Conservation (phyloP, 2,113 vertebrate species). For the Cochlearius cochlearius region DNA sequence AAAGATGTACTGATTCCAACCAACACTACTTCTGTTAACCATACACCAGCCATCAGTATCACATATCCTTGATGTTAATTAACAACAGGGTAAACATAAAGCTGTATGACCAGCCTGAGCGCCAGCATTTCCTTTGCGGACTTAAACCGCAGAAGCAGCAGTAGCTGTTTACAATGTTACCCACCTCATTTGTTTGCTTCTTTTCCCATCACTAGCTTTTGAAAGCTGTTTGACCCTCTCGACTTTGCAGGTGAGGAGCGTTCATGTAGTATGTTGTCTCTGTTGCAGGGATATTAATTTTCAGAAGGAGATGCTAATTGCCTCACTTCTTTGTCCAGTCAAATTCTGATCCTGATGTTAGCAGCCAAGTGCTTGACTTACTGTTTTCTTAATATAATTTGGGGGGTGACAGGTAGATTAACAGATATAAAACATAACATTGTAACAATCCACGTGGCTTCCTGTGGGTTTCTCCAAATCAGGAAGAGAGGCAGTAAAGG, state of each 20-base stretch:
- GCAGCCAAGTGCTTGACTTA: neutral
- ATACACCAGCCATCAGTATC: neutral
- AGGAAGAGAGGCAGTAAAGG: neutral
- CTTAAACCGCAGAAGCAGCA: neutral
- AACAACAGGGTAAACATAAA: neutral
- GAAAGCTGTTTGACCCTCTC: conserved; percentile 9
- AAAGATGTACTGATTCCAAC: neutral
- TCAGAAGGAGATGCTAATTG: conserved; percentile 20
- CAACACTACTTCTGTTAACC: neutral
- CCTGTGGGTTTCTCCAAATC: neutral
- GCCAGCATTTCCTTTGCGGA: neutral
- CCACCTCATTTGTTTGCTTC: neutral
- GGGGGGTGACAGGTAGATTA: neutral
- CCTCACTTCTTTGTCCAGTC: neutral
- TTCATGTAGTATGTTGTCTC: neutral
- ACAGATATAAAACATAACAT: neutral
- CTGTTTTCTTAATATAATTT: neutral
- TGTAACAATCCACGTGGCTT: neutral
- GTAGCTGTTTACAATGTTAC: neutral
- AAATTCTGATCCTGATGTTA: neutral
- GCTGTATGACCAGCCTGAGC: neutral
- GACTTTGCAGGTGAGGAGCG: neutral
- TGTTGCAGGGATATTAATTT: conserved; percentile 16
- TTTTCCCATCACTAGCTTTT: neutral
- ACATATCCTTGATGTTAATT: neutral